A percentile compares a stretch with the other conserved stretches of the same genome.
These are phyloP conservation scores for Drosophila prolongata DNA, from an alignment of 2,888 invertebrate species.

Conservation along the genomic window DNA sequence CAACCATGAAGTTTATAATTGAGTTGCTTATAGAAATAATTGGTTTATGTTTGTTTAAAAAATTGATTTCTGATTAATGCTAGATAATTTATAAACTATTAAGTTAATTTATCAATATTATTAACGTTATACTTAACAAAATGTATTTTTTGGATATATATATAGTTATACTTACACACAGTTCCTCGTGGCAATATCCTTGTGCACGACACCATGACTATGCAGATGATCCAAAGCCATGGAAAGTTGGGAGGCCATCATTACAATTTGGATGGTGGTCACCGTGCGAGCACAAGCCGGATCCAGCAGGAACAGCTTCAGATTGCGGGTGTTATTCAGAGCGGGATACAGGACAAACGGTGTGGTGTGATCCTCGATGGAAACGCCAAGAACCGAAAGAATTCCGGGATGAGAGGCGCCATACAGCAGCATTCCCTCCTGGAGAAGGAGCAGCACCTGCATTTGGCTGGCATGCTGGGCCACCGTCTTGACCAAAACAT, in stretches of 20 bases:
- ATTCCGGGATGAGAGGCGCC: conserved; percentile 89
- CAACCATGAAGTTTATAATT: too few relatives aligned
- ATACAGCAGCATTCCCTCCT: conserved; percentile 88
- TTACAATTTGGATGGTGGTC: conserved; percentile 91
- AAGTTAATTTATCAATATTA: too few relatives aligned
- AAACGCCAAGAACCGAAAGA: conserved; percentile 93
- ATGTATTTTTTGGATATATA: not conserved
- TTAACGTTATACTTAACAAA: too few relatives aligned
- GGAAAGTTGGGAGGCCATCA: conserved; percentile 93
- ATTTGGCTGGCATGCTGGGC: conserved; percentile 95
- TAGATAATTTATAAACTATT: too few relatives aligned
- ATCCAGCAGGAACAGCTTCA: conserved; percentile 83
- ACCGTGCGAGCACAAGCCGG: conserved; percentile 82
- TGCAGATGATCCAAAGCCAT: conserved; percentile 95
- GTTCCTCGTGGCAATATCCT: conserved; percentile 95
- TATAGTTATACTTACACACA: conserved; percentile 89
- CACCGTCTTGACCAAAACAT: conserved; percentile 94
- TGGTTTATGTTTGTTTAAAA: too few relatives aligned
- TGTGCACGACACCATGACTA: conserved; percentile 93
- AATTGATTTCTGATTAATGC: too few relatives aligned
- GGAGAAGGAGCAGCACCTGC: conserved; percentile 94
- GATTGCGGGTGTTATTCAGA: conserved; percentile 85
- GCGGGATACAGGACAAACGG: conserved; percentile 93
- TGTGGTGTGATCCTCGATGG: conserved; percentile 94
- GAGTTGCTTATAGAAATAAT: too few relatives aligned